phyloP scores from a whole-genome alignment of 30 jellyfish, hydroid and myxozoan genomes.

The Aurelia sp. region DNA sequence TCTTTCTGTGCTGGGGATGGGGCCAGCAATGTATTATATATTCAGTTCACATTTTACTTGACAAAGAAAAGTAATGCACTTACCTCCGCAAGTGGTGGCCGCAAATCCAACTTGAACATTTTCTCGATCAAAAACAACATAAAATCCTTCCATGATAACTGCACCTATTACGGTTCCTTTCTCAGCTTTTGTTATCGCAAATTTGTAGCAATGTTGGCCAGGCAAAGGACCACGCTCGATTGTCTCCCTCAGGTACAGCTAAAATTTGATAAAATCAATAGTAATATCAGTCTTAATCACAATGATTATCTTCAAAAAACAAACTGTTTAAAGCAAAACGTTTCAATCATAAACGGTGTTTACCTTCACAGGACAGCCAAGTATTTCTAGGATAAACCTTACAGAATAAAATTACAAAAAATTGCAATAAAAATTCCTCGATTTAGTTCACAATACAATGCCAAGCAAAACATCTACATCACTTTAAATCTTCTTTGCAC shows the following conservation, averaged over 20 bases:
- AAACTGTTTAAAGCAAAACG: too few species aligned
- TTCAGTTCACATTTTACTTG: neutral
- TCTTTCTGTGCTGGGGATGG: too few species aligned
- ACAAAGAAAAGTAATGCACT: neutral
- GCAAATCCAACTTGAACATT: constrained; percentile 99
- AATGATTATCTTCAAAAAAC: neutral
- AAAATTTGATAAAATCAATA: neutral
- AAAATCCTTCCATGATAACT: constrained; percentile 99
- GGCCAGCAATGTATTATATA: neutral
- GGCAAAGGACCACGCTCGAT: constrained; percentile 98
- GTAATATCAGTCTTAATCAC: neutral
- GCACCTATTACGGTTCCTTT: constrained; percentile 99
- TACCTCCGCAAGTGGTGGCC: constrained; percentile 99
- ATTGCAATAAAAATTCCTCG: too few species aligned
- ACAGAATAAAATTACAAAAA: too few species aligned
- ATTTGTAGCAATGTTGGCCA: constrained; percentile 98
- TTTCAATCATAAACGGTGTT: too few species aligned
- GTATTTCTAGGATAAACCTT: too few species aligned
- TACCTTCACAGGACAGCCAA: too few species aligned
- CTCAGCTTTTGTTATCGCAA: constrained; percentile 99
- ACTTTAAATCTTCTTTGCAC: too few species aligned
- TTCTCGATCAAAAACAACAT: constrained; percentile 98
- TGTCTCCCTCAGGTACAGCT: constrained; percentile 97
- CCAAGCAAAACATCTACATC: too few species aligned
- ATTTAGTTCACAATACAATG: too few species aligned